Base-by-base conservation (phyloP, 2,113 vertebrate genomes). In the Myotis davidii region DNA sequence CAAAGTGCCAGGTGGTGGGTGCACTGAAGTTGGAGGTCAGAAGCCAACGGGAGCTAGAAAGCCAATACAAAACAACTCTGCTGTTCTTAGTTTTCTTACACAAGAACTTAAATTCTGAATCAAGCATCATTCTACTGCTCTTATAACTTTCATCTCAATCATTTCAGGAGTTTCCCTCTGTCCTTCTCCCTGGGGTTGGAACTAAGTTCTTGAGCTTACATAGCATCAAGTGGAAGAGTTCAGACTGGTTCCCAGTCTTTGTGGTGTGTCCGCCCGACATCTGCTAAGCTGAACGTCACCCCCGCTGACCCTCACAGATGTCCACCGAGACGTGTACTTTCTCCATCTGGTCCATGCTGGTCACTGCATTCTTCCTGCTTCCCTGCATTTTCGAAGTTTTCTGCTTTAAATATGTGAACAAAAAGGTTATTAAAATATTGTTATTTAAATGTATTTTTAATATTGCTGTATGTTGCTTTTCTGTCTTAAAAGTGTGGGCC, bases 361-460 rank as follows among this genome's bases (percentile, higher is more conserved):
- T 16, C 89, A 52, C 61, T 5, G 83, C 95, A 94, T 61, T 91
- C 86, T 92, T 61, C 29, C 77, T 88, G 96, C 92, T 95, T 74
- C 50, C 67, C 77, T 7, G 91, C 90, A 94, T 93, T 91, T 94
- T 59, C 61, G 67, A 29, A 18, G 20, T 54, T 83, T 92, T 90
- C 50, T 79, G 27, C 56, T 89, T 74, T 67, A 54, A 96, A 84
- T 29, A 0, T 78, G 45, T 37, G 34, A 27, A 14, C 34, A 67
- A 83, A 67, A 65, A 14, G 2, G 8, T 72, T 85, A 76, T 77
- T 45, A 85, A 94, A 79, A 73, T 73, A 42, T 45, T 34, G 21
- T 67, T 37, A 8, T 84, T 84, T 39, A 73, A 45, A 78, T 61
- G 3, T 17, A 9, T 42, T 65, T 59, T 96, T 83, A 50, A 20